Conservation (phyloP, 2,797 vertebrate species). For the Phylloscopus collybita region DNA sequence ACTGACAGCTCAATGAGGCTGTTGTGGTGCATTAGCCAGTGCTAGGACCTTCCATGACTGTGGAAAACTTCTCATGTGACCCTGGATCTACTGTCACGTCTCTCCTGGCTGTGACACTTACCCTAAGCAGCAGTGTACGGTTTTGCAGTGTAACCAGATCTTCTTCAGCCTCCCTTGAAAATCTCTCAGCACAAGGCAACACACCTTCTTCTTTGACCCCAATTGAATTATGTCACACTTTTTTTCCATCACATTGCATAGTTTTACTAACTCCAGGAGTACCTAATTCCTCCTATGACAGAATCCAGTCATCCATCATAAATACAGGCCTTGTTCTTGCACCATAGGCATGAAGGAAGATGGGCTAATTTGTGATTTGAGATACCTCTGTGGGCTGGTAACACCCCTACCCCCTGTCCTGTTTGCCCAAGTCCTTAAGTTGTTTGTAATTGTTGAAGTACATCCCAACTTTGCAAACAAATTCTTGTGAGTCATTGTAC, state of each 20-base stretch:
- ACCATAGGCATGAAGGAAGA: neutral
- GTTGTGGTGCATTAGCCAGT: neutral
- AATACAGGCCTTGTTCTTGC: neutral
- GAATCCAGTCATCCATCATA: neutral
- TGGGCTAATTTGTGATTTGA: neutral
- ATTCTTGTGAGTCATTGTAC: neutral
- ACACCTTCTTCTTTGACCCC: neutral
- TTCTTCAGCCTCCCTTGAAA: neutral
- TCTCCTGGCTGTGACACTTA: fast-evolving
- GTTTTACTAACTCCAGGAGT: neutral
- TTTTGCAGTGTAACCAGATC: neutral
- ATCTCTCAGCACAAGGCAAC: neutral
- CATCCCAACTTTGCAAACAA: neutral
- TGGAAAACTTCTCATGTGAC: neutral
- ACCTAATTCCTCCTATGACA: neutral
- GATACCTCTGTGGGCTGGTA: neutral
- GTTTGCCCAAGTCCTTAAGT: neutral
- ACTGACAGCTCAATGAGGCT: neutral
- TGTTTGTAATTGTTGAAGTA: neutral
- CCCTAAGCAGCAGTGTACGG: fast-evolving
- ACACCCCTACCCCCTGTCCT: neutral
- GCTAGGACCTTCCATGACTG: fast-evolving
- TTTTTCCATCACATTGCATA: neutral
- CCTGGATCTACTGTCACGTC: fast-evolving
- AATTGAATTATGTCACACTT: neutral